Conservation (phyloP, 1,140 invertebrate species). For the Ericerus pela region DNA sequence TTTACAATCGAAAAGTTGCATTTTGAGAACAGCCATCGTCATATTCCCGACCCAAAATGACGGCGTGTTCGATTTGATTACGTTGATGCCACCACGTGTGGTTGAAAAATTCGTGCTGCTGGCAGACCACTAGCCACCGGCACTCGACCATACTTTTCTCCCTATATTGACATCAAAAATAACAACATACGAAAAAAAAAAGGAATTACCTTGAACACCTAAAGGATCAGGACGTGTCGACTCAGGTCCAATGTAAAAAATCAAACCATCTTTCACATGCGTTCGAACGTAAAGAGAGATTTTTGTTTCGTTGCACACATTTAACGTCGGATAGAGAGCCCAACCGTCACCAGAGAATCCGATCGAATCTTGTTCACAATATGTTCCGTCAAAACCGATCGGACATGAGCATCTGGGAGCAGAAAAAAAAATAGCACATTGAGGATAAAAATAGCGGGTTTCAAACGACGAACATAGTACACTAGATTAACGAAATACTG, state of each 20-base stretch:
- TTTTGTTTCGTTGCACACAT: conserved; percentile 56
- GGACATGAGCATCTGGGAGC: conserved; percentile 42
- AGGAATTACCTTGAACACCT: conserved; percentile 38
- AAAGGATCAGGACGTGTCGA: conserved; percentile 1
- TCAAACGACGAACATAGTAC: too few species aligned
- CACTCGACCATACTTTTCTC: too few species aligned
- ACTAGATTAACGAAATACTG: too few species aligned
- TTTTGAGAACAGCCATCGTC: too few species aligned
- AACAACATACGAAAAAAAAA: conserved; percentile 6
- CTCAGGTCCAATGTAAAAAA: conserved; percentile 80
- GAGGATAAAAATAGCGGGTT: not conserved
- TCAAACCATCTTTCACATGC: conserved; percentile 53
- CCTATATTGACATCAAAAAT: too few species aligned
- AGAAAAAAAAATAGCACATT: conserved; percentile 8
- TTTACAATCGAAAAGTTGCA: too few species aligned
- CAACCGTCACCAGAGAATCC: conserved; percentile 74
- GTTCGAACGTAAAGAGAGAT: conserved; percentile 65
- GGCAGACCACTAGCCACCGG: too few species aligned
- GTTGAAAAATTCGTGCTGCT: too few species aligned
- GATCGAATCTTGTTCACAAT: conserved; percentile 74
- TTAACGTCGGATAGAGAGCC: conserved; percentile 72
- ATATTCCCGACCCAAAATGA: too few species aligned
- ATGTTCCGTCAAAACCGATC: conserved; percentile 61
- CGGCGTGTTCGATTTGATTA: too few species aligned
- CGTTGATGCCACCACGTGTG: too few species aligned